A percentile compares a stretch with the other conserved stretches of the same genome.
Evolutionary conservation across 37 sponge, comb jelly and placozoan genomes (phyloP).

Genomic region (Spongilla lacustris): DNA sequence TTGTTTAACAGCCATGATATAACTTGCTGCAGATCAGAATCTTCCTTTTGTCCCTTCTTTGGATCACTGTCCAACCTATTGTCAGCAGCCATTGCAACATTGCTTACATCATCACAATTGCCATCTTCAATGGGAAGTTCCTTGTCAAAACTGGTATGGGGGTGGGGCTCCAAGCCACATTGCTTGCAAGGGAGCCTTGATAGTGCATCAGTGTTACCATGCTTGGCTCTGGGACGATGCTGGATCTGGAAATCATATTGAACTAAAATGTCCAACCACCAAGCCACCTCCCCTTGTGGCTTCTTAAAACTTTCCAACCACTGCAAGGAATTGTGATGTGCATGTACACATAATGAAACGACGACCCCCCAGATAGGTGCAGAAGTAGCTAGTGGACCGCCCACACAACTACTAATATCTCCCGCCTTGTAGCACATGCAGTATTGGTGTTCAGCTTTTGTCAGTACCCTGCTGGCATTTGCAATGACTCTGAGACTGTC

Average conservation of each 20-base stretch:
- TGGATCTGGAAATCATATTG: slow-evolving; percentile 10
- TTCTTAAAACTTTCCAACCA: slow-evolving; percentile 34
- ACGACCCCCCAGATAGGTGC: slow-evolving; percentile 12
- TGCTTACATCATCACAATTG: not conserved
- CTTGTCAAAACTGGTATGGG: not conserved
- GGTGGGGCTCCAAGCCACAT: slow-evolving; percentile 3
- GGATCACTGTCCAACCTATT: not conserved
- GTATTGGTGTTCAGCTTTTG: slow-evolving; percentile 32
- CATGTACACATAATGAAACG: slow-evolving; percentile 20
- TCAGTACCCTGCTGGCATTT: slow-evolving; percentile 27
- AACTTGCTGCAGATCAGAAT: not conserved
- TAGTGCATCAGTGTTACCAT: slow-evolving; percentile 32
- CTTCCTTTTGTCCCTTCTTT: not conserved
- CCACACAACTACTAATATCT: slow-evolving; percentile 34
- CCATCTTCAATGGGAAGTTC: not conserved
- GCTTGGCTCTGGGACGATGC: slow-evolving; percentile 25
- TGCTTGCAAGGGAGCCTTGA: slow-evolving; percentile 23
- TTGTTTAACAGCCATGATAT: not conserved
- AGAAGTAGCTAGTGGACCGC: not conserved
- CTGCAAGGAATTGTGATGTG: slow-evolving; percentile 21
- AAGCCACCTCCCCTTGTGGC: slow-evolving; percentile 23
- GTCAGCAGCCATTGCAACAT: not conserved
- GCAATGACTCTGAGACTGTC: slow-evolving; percentile 39
- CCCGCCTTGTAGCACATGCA: slow-evolving; percentile 35
- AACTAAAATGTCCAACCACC: slow-evolving; percentile 11